Evolutionary conservation across 2,888 invertebrate species (phyloP), one percentile per base, ranked within the genome.

Genomic region (Amiota mariae): DNA sequence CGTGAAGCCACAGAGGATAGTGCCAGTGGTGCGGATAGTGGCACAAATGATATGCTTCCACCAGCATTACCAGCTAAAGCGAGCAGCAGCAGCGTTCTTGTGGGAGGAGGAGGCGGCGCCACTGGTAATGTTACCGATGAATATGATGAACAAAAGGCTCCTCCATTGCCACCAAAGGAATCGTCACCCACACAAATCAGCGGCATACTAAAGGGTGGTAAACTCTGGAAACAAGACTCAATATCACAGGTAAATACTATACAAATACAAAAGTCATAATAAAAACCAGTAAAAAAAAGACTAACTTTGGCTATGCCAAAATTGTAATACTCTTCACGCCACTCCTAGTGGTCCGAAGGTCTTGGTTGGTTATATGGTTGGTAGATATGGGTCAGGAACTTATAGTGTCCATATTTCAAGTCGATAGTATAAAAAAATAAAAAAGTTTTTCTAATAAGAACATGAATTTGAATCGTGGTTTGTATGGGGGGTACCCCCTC

Each of bases 131-230:
- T 24, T 71, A 15, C 73, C 56, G 82, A 85, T 49, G 76, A 75
- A 67, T 80, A 77, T 15, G 84, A 84, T 4, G 82, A 85, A 67
- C 81, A 82, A 72, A 88, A 88, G 73, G 88, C 87, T 72, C 87
- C 88, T 57, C 87, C 88, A 79, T 88, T 87, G 80, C 85, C 87
- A 75, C 88, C 88, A 72, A 87, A 90, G 48, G 92, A 92, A 73
- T 91, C 89, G 74, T 93, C 93, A 0, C 93, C 94, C 1, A 91
- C 91, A 76, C 91, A 92, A 72, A 91, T 94, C 49, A 94, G 93
- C 66, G 95, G 95, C 47, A 95, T 95, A 75, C 90, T 95, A 6
- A 95, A 95, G 88, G 95, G 95, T 13, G 95, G 95, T 10, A 92
- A 94, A 76, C 91, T 95, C 13, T 95, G 95, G 95, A 94, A 94